Percentiles rank a stretch among this genome's conserved stretches.
These are phyloP conservation scores for Latrodectus elegans DNA, from an alignment of 2,888 invertebrate genomes.

Conservation along the genomic window DNA sequence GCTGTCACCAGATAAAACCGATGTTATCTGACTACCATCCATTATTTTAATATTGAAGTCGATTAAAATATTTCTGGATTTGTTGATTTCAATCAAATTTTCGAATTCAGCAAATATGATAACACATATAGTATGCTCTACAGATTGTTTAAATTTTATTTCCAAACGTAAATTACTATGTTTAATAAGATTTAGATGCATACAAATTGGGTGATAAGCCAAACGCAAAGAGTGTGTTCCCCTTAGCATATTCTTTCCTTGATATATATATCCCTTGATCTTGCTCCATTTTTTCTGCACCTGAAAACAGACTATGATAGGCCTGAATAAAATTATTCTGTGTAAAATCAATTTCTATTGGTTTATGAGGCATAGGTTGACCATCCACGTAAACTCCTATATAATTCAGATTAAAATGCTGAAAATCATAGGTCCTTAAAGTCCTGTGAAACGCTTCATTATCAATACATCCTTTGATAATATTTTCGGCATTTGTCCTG, in stretches of 20 bases:
- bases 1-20: not conserved
- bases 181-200: constrained; percentile 17
- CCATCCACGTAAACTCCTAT: constrained; percentile 35
- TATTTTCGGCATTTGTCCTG: constrained; percentile 72
- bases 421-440: constrained; percentile 9
- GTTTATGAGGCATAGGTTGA: constrained; percentile 23
- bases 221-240: constrained; percentile 27
- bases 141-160: constrained; percentile 11
- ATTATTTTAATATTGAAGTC: not conserved
- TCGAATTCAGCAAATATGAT: constrained; percentile 15
- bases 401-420: constrained; percentile 21
- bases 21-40: not conserved
- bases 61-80: constrained; percentile 8
- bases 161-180: constrained; percentile 26
- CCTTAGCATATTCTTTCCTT: constrained; percentile 6
- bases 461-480: constrained; percentile 3
- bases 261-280: constrained; percentile 30
- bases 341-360: constrained; percentile 21
- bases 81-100: constrained; percentile 15
- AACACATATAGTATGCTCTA: constrained; percentile 2
- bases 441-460: constrained; percentile 10
- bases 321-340: constrained; percentile 55
- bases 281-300: constrained; percentile 62
- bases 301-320: constrained; percentile 72
- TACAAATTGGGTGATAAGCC: constrained; percentile 27